phyloP scores from a whole-genome alignment of 2,888 invertebrate genomes.

The Diarsia mendica region DNA sequence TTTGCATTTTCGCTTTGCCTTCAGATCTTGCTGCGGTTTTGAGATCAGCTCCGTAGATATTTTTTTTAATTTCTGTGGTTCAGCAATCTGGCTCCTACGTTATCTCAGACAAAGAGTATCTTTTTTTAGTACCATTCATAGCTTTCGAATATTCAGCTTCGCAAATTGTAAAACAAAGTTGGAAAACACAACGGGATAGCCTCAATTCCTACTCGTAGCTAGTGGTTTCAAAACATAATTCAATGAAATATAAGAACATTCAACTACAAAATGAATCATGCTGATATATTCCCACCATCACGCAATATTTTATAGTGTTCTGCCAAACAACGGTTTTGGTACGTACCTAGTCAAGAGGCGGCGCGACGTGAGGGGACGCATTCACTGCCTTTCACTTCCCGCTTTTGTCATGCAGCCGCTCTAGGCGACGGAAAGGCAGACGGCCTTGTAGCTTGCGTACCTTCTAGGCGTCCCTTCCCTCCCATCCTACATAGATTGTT shows the following conservation, averaged over 20 bases:
- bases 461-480: conserved; percentile 86
- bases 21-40: background rate
- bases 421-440: conserved; percentile 87
- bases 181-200: background rate
- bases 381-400: conserved; percentile 91
- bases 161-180: background rate
- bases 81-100: background rate
- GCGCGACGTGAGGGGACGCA: conserved; percentile 85
- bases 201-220: conserved; percentile 3
- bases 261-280: conserved; percentile 15
- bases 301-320: conserved; percentile 57
- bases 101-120: conserved; percentile 2
- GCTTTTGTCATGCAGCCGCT: conserved; percentile 88
- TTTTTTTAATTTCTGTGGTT: background rate
- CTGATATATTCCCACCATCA: conserved; percentile 41
- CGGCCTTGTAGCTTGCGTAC: conserved; percentile 87
- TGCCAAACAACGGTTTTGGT: conserved; percentile 71
- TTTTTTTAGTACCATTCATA: background rate
- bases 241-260: background rate
- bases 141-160: conserved; percentile 10
- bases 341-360: conserved; percentile 72
- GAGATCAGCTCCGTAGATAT: background rate
- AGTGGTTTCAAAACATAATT: conserved; percentile 2
- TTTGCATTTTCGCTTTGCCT: background rate
- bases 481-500: conserved; percentile 77